These are phyloP conservation scores for Paramisgurnus dabryanus DNA, from an alignment of 2,113 vertebrate species.

Conservation along the genomic window DNA sequence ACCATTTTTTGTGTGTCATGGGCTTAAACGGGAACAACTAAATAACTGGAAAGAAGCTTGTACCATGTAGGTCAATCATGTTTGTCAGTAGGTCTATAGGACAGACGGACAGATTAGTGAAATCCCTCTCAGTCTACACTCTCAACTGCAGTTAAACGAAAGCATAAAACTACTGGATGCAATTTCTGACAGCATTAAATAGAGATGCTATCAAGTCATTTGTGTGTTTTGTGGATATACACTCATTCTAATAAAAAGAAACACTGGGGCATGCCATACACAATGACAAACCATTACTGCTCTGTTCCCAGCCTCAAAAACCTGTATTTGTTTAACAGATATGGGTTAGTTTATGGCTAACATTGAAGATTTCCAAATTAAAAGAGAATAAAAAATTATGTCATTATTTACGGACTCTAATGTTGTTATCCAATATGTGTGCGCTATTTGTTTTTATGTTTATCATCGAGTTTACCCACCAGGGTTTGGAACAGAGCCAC, in stretches of 20 bases:
- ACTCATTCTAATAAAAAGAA: too few relatives aligned
- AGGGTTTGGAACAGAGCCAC: background rate
- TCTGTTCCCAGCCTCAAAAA: background rate
- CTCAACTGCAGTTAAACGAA: background rate
- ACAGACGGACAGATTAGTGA: slow-evolving; percentile 21
- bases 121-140: slow-evolving; percentile 4
- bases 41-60: background rate
- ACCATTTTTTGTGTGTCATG: background rate
- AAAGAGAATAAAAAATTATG: too few relatives aligned
- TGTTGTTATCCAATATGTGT: too few relatives aligned
- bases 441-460: too few relatives aligned
- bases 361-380: background rate
- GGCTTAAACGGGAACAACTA: too few relatives aligned
- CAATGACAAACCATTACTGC: background rate
- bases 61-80: slow-evolving; percentile 11
- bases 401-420: too few relatives aligned
- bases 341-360: background rate
- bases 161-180: background rate
- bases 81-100: slow-evolving; percentile 2
- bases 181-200: background rate
- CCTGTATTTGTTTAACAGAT: background rate
- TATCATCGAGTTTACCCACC: too few relatives aligned
- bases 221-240: too few relatives aligned
- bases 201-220: too few relatives aligned
- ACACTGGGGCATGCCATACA: too few relatives aligned